These are phyloP conservation scores for Gandaritis pyraliata DNA, from an alignment of 2,888 invertebrate species.

Conservation along the genomic window DNA sequence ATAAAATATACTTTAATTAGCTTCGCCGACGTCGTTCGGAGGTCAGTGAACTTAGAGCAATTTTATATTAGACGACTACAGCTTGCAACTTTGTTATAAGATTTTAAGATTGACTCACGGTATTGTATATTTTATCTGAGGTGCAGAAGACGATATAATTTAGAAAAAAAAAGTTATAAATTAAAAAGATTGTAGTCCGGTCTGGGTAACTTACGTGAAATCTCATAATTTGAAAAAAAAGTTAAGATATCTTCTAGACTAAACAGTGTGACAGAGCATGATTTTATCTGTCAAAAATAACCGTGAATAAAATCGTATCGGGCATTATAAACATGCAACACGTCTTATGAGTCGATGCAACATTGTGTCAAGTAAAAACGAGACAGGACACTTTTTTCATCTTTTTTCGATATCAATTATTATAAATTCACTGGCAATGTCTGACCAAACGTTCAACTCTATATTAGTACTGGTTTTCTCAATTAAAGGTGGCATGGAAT, in stretches of 20 bases:
- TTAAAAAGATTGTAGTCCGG: no score
- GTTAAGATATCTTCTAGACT: no score
- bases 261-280: no score
- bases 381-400: slow-evolving; percentile 30
- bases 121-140: no score
- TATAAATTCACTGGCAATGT: slow-evolving; percentile 23
- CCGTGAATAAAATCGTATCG: slow-evolving; percentile 29
- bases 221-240: no score
- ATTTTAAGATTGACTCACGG: no score
- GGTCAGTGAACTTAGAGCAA: slow-evolving; percentile 50
- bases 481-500: neutral
- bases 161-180: no score
- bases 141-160: no score
- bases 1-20: slow-evolving; percentile 84
- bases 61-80: slow-evolving; percentile 45
- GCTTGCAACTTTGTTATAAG: slow-evolving; percentile 22
- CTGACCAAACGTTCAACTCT: slow-evolving; percentile 8
- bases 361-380: slow-evolving; percentile 38
- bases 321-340: slow-evolving; percentile 24
- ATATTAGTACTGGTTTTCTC: slow-evolving; percentile 8
- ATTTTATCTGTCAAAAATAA: neutral
- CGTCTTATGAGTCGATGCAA: slow-evolving; percentile 33
- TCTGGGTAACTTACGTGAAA: no score
- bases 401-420: slow-evolving; percentile 29
- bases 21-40: slow-evolving; percentile 53